Evolutionary conservation across 2,113 vertebrate genomes (phyloP).

Genomic region (Eurypyga helias): DNA sequence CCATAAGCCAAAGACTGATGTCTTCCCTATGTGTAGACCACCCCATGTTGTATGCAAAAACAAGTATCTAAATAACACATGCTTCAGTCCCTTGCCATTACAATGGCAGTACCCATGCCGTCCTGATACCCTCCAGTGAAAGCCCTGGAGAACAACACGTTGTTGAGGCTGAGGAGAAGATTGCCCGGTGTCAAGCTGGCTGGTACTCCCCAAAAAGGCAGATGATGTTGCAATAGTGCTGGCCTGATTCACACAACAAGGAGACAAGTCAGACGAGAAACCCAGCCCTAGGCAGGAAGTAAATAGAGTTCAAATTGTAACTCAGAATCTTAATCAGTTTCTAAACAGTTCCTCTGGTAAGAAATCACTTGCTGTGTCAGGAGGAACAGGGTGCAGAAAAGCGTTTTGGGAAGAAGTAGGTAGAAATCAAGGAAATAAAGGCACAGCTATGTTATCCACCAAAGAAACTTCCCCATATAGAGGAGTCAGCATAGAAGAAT

Average conservation of each 20-base stretch:
- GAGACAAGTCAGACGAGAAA: not conserved
- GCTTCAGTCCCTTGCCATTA: not conserved
- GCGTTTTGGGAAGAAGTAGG: not conserved
- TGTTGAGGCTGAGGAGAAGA: not conserved
- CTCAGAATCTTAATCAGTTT: not conserved
- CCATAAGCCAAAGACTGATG: not conserved
- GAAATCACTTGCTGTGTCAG: not conserved
- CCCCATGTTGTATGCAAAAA: not conserved
- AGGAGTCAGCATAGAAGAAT: not conserved
- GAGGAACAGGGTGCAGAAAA: not conserved
- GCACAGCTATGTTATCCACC: not conserved
- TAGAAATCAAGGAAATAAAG: not conserved
- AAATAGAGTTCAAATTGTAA: not conserved
- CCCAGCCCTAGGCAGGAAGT: accelerated
- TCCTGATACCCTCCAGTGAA: not conserved
- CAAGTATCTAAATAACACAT: not conserved
- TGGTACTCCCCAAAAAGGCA: not conserved
- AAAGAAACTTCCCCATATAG: not conserved
- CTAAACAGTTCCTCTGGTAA: not conserved
- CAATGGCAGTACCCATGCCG: not conserved
- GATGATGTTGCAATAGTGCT: not conserved
- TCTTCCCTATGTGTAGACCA: not conserved
- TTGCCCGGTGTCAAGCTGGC: no score
- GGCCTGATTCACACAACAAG: not conserved
- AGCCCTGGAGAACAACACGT: accelerated